These are phyloP conservation scores for Rhabdomys pumilio DNA, from an alignment of 2,797 vertebrate species.

Conservation along the genomic window DNA sequence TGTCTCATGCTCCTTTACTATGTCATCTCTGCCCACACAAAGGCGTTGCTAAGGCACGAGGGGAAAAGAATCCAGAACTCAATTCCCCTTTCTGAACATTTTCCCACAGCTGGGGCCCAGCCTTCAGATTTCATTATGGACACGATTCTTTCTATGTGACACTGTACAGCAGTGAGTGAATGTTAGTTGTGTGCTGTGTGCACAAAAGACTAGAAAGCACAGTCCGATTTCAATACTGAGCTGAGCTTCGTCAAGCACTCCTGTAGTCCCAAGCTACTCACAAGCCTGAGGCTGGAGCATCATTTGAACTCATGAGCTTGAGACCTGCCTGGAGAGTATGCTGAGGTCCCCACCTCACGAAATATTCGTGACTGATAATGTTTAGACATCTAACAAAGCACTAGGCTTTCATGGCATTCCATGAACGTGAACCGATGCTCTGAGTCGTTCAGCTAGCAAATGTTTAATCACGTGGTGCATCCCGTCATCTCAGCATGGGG, in stretches of 20 bases:
- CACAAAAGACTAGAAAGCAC: neutral
- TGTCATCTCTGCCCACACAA: conserved; percentile 11
- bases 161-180: neutral
- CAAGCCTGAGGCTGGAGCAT: neutral
- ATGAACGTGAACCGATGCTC: neutral
- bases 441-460: neutral
- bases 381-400: neutral
- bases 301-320: neutral
- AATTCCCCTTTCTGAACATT: conserved; percentile 45
- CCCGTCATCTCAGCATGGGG: neutral
- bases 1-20: neutral
- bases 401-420: neutral
- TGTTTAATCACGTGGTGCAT: neutral
- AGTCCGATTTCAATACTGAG: neutral
- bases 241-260: neutral
- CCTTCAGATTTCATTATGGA: conserved; percentile 35
- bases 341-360: neutral
- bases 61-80: conserved; percentile 31
- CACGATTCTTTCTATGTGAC: conserved; percentile 30
- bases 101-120: neutral
- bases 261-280: neutral
- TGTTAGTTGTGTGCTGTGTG: neutral
- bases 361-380: neutral
- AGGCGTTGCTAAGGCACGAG: neutral
- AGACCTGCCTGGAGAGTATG: neutral